A percentile compares a stretch with the other conserved stretches of the same genome.
These are phyloP conservation scores for Opisthocomus hoazin DNA, from an alignment of 2,113 vertebrate genomes.

Conservation along the genomic window DNA sequence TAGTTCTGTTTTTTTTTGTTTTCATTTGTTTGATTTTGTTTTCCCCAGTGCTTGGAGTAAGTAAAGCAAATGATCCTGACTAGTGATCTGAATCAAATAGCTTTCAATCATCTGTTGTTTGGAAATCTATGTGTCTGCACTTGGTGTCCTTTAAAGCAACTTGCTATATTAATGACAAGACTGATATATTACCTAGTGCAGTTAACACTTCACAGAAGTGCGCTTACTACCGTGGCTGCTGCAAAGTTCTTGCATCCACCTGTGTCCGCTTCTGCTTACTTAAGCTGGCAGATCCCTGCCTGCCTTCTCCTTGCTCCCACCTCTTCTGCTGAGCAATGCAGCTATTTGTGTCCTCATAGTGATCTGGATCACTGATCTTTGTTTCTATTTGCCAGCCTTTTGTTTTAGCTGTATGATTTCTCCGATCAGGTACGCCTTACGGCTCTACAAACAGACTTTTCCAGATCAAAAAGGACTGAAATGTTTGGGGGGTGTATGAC, in stretches of 20 bases:
- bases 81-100: background rate
- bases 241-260: background rate
- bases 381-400: background rate
- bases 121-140: background rate
- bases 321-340: background rate
- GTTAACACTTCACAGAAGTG: background rate
- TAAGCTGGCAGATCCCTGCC: background rate
- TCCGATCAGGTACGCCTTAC: background rate
- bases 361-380: background rate
- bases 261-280: background rate
- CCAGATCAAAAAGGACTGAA: background rate
- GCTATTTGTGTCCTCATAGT: background rate
- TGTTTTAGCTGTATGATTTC: background rate
- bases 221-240: rapidly evolving
- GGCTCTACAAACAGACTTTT: background rate
- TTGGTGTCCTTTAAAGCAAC: background rate
- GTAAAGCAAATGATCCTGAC: background rate
- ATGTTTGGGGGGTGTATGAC: background rate
- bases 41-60: background rate
- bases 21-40: background rate
- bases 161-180: background rate
- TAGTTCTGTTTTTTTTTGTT: background rate
- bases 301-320: background rate
- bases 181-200: background rate
- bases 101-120: background rate